Conservation (phyloP, 2,797 vertebrate genomes). For the Megaceryle alcyon region DNA sequence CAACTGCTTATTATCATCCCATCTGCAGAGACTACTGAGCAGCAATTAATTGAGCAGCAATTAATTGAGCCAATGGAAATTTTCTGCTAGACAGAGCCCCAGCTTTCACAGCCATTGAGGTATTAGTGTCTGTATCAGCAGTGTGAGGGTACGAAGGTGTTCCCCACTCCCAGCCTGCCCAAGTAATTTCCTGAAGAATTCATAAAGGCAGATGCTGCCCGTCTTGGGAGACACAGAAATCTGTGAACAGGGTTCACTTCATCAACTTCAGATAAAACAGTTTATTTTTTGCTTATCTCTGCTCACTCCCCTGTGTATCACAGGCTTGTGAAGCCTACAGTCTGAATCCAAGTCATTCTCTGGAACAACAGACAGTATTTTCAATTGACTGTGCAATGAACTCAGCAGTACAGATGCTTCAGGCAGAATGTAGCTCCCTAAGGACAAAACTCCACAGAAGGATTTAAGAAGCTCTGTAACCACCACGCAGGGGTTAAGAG, state of each 20-base stretch:
- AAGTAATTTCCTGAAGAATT: neutral
- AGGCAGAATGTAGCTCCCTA: neutral
- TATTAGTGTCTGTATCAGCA: neutral
- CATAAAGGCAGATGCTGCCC: neutral
- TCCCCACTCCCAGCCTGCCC: neutral
- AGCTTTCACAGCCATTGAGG: neutral
- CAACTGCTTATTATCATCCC: neutral
- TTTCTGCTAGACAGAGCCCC: neutral
- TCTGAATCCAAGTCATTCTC: neutral
- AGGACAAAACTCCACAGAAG: neutral
- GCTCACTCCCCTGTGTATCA: neutral
- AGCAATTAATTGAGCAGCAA: neutral
- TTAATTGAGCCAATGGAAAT: neutral
- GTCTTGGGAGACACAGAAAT: neutral
- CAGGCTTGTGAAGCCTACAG: neutral
- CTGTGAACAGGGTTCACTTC: neutral
- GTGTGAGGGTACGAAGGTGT: neutral
- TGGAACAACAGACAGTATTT: neutral
- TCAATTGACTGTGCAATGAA: constrained; percentile 1
- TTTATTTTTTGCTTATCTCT: neutral
- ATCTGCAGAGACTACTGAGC: neutral
- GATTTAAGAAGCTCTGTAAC: neutral
- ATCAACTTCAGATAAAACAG: neutral
- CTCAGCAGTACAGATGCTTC: neutral
- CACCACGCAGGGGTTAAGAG: neutral